A percentile compares a stretch with the other conserved stretches of the same genome.
Evolutionary conservation across 2,113 vertebrate species (phyloP).

Genomic region (Prinia subflava): DNA sequence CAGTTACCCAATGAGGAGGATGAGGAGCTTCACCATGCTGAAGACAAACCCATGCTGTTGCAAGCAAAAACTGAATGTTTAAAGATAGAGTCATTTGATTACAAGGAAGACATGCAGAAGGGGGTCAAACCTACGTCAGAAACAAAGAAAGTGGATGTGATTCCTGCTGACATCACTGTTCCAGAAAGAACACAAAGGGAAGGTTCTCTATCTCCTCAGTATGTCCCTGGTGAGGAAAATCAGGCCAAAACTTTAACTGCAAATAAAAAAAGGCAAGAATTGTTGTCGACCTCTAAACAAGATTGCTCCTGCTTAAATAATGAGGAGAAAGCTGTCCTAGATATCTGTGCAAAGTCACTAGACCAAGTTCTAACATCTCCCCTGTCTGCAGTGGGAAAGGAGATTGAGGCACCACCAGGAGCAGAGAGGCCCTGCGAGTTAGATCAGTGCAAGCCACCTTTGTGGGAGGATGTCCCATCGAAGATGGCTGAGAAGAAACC

Average conservation of each 20-base stretch:
- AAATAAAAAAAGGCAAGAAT: neutral
- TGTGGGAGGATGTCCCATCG: neutral
- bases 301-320: neutral
- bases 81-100: slow-evolving; percentile 55
- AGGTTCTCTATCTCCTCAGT: neutral
- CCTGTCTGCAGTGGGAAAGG: neutral
- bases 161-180: slow-evolving; percentile 10
- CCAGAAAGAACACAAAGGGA: neutral
- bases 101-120: slow-evolving; percentile 28
- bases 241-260: neutral
- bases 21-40: neutral
- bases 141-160: slow-evolving; percentile 15
- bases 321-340: slow-evolving; percentile 17
- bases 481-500: slow-evolving; percentile 4
- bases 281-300: neutral
- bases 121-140: slow-evolving; percentile 43
- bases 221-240: neutral
- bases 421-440: neutral
- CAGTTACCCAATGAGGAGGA: neutral
- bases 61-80: slow-evolving; percentile 60
- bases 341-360: slow-evolving; percentile 12
- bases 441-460: neutral
- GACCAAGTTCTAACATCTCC: neutral
- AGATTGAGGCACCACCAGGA: neutral
- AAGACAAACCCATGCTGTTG: slow-evolving; percentile 29